A percentile compares a stretch with the other conserved stretches of the same genome.
Evolutionary conservation across 2,888 invertebrate species (phyloP).

Genomic region (Heliconius hortense): DNA sequence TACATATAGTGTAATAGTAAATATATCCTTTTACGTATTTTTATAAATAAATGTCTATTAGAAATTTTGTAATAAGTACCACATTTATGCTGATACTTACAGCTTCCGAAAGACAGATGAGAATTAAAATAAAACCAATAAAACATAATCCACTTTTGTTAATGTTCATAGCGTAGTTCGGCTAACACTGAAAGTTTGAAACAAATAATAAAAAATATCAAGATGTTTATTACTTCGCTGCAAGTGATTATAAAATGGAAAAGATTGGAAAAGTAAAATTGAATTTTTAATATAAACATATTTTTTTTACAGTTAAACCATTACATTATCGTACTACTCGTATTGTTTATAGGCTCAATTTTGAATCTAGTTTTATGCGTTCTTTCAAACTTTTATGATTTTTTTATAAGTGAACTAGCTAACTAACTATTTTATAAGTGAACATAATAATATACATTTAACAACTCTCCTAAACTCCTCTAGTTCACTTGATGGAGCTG

Average conservation of each 20-base stretch:
- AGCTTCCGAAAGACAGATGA: slow-evolving; percentile 49
- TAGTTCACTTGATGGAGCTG: not conserved
- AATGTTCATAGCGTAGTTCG: slow-evolving; percentile 33
- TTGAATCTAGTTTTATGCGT: not conserved
- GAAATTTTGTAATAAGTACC: not conserved
- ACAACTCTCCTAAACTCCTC: not conserved
- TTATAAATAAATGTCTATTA: not conserved
- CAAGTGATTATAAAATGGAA: not conserved
- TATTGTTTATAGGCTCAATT: not conserved
- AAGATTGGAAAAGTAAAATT: not conserved
- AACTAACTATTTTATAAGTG: no score
- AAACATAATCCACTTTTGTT: slow-evolving; percentile 31
- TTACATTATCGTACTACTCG: not conserved
- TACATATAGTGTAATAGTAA: no score
- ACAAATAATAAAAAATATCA: not conserved
- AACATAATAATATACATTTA: not conserved
- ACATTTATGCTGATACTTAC: slow-evolving; percentile 51
- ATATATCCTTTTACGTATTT: not conserved
- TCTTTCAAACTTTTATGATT: not conserved
- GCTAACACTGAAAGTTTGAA: not conserved
- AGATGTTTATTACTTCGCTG: not conserved
- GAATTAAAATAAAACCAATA: slow-evolving; percentile 41
- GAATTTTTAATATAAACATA: slow-evolving; percentile 6
- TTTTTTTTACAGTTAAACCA: not conserved
- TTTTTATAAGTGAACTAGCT: no score